Percentiles rank a stretch among this genome's conserved stretches.
These are phyloP conservation scores for Atherix ibis DNA, from an alignment of 2,888 invertebrate genomes.

Conservation along the genomic window DNA sequence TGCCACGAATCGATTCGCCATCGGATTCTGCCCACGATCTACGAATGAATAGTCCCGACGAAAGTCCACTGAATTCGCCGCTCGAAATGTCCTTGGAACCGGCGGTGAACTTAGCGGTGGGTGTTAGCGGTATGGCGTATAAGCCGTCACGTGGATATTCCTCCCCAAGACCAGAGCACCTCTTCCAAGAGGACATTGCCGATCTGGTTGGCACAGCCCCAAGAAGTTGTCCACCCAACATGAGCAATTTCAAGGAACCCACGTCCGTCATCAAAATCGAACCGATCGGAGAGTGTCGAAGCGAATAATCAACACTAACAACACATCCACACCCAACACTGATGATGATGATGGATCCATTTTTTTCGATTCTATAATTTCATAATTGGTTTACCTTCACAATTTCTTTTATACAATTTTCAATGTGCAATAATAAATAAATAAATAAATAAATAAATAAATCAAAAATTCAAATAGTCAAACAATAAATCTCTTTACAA, in stretches of 20 bases:
- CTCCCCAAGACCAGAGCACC: slow-evolving; percentile 38
- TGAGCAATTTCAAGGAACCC: slow-evolving; percentile 31
- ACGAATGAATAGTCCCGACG: slow-evolving; percentile 36
- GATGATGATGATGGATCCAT: no score
- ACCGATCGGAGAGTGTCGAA: slow-evolving; percentile 46
- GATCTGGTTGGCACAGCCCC: slow-evolving; percentile 31
- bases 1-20: slow-evolving; percentile 27
- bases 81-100: slow-evolving; percentile 47
- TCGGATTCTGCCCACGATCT: slow-evolving; percentile 31
- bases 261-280: slow-evolving; percentile 55
- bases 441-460: no score
- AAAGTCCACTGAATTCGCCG: slow-evolving; percentile 48
- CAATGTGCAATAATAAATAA: no score
- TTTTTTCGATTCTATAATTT: no score
- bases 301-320: slow-evolving; percentile 35
- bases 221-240: slow-evolving; percentile 18
- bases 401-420: no score
- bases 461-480: no score
- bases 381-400: no score
- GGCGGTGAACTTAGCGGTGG: slow-evolving; percentile 29
- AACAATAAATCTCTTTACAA: no score
- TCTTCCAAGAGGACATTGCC: slow-evolving; percentile 50
- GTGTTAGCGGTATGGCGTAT: slow-evolving; percentile 45
- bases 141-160: slow-evolving; percentile 38
- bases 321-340: not conserved